phyloP scores from a whole-genome alignment of 1,140 invertebrate genomes.

The Temnothorax nylanderi region DNA sequence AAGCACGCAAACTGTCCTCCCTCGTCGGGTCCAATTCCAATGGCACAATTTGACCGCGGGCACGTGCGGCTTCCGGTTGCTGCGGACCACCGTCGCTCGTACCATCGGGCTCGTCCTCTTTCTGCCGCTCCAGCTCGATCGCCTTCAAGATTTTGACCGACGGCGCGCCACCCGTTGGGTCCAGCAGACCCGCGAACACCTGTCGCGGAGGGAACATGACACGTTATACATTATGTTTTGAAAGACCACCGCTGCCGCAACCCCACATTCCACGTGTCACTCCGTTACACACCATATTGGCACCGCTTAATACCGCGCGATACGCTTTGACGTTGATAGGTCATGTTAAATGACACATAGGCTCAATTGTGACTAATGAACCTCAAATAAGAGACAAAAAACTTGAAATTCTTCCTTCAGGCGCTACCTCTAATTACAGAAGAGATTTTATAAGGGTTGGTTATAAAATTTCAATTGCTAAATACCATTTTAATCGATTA shows the following conservation, averaged over 20 bases:
- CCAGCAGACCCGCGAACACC: slow-evolving; percentile 90
- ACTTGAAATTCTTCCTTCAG: background rate
- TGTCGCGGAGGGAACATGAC: slow-evolving; percentile 40
- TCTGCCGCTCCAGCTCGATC: slow-evolving; percentile 85
- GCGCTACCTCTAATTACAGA: background rate
- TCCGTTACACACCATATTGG: slow-evolving; percentile 42
- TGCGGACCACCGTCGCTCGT: slow-evolving; percentile 18
- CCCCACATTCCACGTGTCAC: slow-evolving; percentile 17
- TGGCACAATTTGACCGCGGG: slow-evolving; percentile 88
- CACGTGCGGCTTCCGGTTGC: slow-evolving; percentile 76
- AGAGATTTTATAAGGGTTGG: background rate
- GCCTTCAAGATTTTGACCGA: slow-evolving; percentile 88
- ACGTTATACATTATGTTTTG: slow-evolving; percentile 24
- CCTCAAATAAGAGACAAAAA: background rate
- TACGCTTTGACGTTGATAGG: slow-evolving; percentile 50
- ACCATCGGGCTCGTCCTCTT: slow-evolving; percentile 78
- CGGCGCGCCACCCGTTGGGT: slow-evolving; percentile 78
- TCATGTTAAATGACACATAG: slow-evolving; percentile 49
- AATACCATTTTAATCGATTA: background rate
- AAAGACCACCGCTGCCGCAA: slow-evolving; percentile 12
- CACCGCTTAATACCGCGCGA: slow-evolving; percentile 30
- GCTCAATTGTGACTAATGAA: slow-evolving; percentile 12
- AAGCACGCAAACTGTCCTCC: slow-evolving; percentile 92
- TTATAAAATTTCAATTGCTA: background rate
- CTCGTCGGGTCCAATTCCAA: slow-evolving; percentile 92